Evolutionary conservation across 2,113 vertebrate genomes (phyloP), one percentile per base, ranked within the genome.

Genomic region (Balaeniceps rex): DNA sequence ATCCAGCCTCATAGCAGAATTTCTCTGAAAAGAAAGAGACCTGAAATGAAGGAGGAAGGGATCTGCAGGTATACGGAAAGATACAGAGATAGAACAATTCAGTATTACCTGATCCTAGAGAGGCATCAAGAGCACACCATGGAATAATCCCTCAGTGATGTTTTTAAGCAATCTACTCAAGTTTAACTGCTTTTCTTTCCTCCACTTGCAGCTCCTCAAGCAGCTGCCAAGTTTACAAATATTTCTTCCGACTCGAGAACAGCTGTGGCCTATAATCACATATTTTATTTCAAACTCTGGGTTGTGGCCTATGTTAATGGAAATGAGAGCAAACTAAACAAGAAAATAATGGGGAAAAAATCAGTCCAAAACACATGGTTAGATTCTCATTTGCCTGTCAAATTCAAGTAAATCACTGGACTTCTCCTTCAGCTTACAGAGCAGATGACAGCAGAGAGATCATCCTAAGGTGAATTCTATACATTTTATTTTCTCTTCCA

Each of bases 171-270:
- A 51, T 51, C 34, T n/a, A 44, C 55, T 83, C 31, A 58, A 94
- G 68, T 87, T 71, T 60, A 87, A 68, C 61, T 63, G 42, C 16
- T 92, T 91, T 82, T 83, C 81, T 91, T 69, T 79, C 29, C 25
- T 80, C 63, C 54, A 91, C 44, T 96, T 83, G 71, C 58, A 95
- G 72, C 49, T 95, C 66, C 75, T 88, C 85, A 90, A 91, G 93
- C 58, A 93, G 82, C 66, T 97, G 89, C 91, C 94, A 96, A 96
- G 95, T 94, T 95, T 95, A 93, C 89, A 97, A 95, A 96, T 87
- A 86, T 94, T 94, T 94, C 63, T 85, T 91, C 78, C 79, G 83
- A 70, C 78, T 86, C 3, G 7, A 86, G 85, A 96, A 91, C 94
- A 97, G 89, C 84, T 95, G 96, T 80, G 71, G 87, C 60, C 75